These are phyloP conservation scores for Erinaceus europaeus DNA, from an alignment of 2,113 vertebrate species.

Conservation along the genomic window DNA sequence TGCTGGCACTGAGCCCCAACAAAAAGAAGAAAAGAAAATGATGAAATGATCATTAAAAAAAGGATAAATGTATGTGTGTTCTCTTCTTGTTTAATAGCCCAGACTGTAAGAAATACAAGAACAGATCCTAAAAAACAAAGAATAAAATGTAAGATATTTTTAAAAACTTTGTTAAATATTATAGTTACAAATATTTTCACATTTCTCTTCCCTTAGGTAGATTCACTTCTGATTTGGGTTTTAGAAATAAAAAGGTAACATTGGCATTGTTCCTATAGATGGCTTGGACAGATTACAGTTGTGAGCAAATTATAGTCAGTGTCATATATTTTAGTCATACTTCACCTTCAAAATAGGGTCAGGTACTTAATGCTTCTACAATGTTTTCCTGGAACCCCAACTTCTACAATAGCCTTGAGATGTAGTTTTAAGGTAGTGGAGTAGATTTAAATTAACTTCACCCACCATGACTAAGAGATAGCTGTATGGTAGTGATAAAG, in stretches of 20 bases:
- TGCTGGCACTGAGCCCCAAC: no score
- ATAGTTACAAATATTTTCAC: slow-evolving; percentile 10
- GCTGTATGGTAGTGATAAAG: not conserved
- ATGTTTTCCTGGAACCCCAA: not conserved
- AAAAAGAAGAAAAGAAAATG: no score
- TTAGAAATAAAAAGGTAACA: not conserved
- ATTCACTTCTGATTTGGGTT: slow-evolving; percentile 47
- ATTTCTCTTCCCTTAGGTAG: not conserved
- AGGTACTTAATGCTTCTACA: not conserved
- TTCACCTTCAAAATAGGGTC: not conserved
- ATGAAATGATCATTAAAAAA: no score
- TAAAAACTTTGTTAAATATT: slow-evolving; percentile 43
- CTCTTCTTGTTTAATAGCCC: not conserved
- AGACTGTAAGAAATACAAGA: not conserved
- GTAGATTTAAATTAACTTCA: slow-evolving; percentile 41
- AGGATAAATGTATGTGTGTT: not conserved
- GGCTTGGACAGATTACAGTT: slow-evolving; percentile 53
- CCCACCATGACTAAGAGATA: slow-evolving; percentile 1
- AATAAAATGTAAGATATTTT: slow-evolving; percentile 40
- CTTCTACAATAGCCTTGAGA: not conserved
- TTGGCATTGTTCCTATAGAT: slow-evolving; percentile 4
- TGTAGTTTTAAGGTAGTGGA: not conserved
- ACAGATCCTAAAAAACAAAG: slow-evolving; percentile 27
- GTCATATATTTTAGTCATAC: slow-evolving; percentile 13
- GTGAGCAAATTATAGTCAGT: not conserved